phyloP scores from a whole-genome alignment of 1,140 invertebrate species.

The Aphis gossypii region DNA sequence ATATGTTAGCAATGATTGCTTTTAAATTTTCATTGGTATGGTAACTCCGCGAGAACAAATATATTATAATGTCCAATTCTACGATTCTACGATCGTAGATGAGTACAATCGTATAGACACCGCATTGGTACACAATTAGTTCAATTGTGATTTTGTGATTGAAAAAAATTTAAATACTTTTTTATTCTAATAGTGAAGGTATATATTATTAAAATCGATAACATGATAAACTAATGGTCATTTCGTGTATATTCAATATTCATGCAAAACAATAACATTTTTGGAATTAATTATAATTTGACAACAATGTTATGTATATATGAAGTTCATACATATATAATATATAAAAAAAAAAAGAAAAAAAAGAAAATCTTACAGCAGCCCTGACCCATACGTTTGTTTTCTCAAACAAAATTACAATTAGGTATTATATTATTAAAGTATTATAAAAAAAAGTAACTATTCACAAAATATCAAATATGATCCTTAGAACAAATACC shows the following conservation, averaged over 20 bases:
- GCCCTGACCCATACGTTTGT: conserved; percentile 52
- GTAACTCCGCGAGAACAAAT: not conserved
- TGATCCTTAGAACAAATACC: conserved; percentile 45
- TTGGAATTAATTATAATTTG: conserved; percentile 50
- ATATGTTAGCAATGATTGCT: not conserved
- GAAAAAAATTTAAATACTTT: conserved; percentile 25
- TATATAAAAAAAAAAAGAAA: not conserved
- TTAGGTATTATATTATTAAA: conserved; percentile 39
- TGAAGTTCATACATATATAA: conserved; percentile 37
- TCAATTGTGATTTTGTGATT: not conserved
- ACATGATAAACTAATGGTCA: conserved; percentile 41
- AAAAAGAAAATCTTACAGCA: conserved; percentile 56
- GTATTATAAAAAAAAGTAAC: conserved; percentile 53
- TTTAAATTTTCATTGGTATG: not conserved
- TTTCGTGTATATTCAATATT: conserved; percentile 56
- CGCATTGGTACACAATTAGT: not conserved
- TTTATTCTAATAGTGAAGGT: conserved; percentile 27
- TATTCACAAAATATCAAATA: conserved; percentile 56
- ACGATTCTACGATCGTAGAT: not conserved
- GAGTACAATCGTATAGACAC: not conserved
- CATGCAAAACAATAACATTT: conserved; percentile 55
- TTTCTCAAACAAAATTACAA: conserved; percentile 53
- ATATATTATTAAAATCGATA: conserved; percentile 30
- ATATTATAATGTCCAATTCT: not conserved
- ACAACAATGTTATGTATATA: conserved; percentile 55